Evolutionary conservation across 2,113 vertebrate genomes (phyloP), one percentile per base, ranked within the genome.

Genomic region (Tenrec ecaudatus): DNA sequence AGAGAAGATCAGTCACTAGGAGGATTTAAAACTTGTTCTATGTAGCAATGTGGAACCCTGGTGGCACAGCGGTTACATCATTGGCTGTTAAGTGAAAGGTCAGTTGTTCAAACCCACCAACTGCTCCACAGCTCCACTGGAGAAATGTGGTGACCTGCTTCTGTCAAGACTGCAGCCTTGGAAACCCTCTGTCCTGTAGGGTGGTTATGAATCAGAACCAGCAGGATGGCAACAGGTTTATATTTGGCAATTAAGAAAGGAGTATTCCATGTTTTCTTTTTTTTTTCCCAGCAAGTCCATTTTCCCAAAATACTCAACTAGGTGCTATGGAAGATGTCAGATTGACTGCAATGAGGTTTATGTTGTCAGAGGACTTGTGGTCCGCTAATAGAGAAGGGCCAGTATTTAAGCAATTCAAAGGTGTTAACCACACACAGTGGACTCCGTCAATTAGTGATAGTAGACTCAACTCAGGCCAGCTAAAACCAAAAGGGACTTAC

Each of bases 281-380:
- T 53, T 87, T 95, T 75, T 62, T 86, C 79, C 23, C 69, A 92
- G 60, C 62, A 88, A 82, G 80, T 20, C 57, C 91, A 6, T 75
- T 73, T 86, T 38, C 47, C 25, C 77, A 36, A 58, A 89, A 31
- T 43, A 60, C 38, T 89, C 64, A 83, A 31, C 38, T 73, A 38
- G 60, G 27, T 68, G 27, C 71, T 66, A 6, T 92, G 71, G 17
- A 31, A 38, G 58, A 68, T 81, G 58, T 79, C 31, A 71, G 20
- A 76, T 75, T 66, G 71, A 81, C n/a, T 82, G 85, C 87, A 83
- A 71, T 23, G 22, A 0, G 2, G 22, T 8, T 66, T 8, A 23
- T 92, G 10, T 17, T 78, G 79, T 88, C 80, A 75, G 31, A 88
- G 47, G 40, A 17, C 38, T 71, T 93, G 31, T 43, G 73, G 4